Evolutionary conservation across 2,113 vertebrate genomes (phyloP).

Genomic region (Chaetops frenatus): DNA sequence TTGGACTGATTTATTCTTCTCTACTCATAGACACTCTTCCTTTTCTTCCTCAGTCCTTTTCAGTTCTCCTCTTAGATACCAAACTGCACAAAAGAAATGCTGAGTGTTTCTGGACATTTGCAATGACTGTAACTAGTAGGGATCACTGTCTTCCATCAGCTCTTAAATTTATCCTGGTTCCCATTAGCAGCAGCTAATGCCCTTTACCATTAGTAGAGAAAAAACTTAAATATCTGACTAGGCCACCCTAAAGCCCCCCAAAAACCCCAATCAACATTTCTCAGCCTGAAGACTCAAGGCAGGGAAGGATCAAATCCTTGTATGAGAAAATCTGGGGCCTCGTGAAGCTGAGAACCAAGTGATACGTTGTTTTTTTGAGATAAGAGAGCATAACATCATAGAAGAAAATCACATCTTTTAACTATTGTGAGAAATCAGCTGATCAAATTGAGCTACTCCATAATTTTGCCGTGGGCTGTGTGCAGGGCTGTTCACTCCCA

Average conservation of each 20-base stretch:
- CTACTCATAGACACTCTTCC: neutral
- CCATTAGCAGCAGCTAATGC: neutral
- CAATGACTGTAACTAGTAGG: neutral
- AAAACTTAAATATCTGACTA: neutral
- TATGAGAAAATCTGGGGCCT: neutral
- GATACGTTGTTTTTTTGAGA: neutral
- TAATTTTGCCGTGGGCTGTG: neutral
- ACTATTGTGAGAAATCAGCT: conserved; percentile 29
- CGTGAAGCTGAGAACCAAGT: neutral
- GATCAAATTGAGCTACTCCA: conserved; percentile 15
- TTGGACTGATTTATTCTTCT: neutral
- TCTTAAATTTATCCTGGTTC: neutral
- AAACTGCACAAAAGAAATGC: neutral
- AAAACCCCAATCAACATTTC: neutral
- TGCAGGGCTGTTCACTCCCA: neutral
- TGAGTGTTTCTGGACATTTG: neutral
- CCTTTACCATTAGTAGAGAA: neutral
- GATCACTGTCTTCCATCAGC: neutral
- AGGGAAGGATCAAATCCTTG: neutral
- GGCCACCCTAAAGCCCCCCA: neutral
- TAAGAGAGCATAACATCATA: neutral
- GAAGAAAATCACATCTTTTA: neutral
- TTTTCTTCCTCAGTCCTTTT: neutral
- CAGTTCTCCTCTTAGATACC: neutral
- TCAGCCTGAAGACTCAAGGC: neutral